These are phyloP conservation scores for Mimachlamys varia DNA, from an alignment of 2,888 invertebrate genomes.

Conservation along the genomic window DNA sequence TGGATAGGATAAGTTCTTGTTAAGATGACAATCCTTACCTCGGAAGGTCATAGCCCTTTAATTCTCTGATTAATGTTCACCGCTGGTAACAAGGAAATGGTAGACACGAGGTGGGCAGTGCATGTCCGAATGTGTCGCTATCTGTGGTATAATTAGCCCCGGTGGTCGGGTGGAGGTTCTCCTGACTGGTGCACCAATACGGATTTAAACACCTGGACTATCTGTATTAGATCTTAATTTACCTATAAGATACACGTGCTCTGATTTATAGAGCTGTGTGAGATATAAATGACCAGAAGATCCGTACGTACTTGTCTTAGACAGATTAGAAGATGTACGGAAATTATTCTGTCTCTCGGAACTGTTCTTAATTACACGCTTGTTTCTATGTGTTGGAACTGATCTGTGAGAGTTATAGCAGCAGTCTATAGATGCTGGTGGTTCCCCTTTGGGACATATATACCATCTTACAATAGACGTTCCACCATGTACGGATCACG, in stretches of 20 bases:
- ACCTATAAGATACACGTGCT: neutral
- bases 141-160: neutral
- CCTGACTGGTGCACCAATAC: neutral
- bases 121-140: conserved; percentile 28
- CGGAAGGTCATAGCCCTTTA: neutral
- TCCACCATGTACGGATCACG: neutral
- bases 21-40: neutral
- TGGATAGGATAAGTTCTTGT: neutral
- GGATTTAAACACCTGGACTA: conserved; percentile 14
- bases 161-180: neutral
- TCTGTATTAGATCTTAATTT: neutral
- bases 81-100: neutral
- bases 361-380: neutral
- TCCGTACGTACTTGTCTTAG: conserved; percentile 11
- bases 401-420: no score
- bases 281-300: neutral
- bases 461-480: no score
- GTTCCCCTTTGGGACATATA: no score
- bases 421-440: neutral
- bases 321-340: neutral
- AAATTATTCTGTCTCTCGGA: neutral
- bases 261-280: neutral
- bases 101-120: neutral
- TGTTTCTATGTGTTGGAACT: neutral
- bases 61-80: conserved; percentile 20